Percentiles rank a stretch among this genome's conserved stretches.
Conservation (phyloP, 1,140 invertebrate genomes). For the Carcinoscorpius rotundicauda region DNA sequence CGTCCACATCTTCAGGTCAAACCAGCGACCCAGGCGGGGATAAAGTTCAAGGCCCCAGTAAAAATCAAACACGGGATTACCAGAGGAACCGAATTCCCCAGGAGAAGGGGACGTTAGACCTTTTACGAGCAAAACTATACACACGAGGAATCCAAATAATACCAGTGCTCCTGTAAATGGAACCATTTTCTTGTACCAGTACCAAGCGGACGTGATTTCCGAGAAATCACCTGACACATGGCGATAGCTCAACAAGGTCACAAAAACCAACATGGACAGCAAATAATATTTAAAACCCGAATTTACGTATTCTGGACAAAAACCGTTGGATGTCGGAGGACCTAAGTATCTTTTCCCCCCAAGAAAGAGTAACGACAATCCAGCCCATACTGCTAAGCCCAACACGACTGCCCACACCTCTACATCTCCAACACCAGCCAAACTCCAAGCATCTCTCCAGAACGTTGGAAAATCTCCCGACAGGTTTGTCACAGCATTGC, state of each 20-base stretch:
- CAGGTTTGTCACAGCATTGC: background rate
- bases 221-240: background rate
- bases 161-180: constrained; percentile 4
- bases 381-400: constrained; percentile 3
- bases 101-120: constrained; percentile 30
- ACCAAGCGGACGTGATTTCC: constrained; percentile 10
- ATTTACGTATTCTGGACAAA: constrained; percentile 9
- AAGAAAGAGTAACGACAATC: constrained; percentile 11
- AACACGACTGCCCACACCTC: constrained; percentile 7
- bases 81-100: constrained; percentile 30
- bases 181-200: constrained; percentile 14
- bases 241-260: constrained; percentile 3
- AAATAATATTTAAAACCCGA: constrained; percentile 13
- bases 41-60: constrained; percentile 40
- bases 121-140: constrained; percentile 33
- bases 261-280: constrained; percentile 1
- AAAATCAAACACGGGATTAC: constrained; percentile 37
- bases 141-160: constrained; percentile 23
- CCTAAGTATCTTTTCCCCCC: constrained; percentile 9
- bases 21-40: constrained; percentile 27
- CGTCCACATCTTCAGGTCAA: constrained; percentile 40
- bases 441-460: background rate
- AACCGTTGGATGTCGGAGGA: constrained; percentile 12
- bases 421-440: background rate
- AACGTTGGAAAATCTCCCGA: background rate